Conservation (phyloP, 2,113 vertebrate species). For the Odobenus rosmarus region DNA sequence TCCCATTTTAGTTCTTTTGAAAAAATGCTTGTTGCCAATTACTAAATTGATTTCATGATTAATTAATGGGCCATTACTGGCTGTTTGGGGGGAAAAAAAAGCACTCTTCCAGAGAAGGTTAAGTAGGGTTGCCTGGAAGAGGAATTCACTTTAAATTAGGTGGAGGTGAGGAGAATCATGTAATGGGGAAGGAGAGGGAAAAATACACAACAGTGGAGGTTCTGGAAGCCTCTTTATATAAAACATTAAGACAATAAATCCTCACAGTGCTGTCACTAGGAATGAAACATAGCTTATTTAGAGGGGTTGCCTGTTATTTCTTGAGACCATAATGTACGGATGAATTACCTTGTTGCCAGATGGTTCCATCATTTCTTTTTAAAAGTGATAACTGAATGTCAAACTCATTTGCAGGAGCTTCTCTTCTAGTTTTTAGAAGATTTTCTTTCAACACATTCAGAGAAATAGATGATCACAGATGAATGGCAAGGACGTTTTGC, state of each 20-base stretch:
- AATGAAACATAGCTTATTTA: neutral
- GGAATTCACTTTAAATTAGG: neutral
- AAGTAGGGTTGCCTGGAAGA: neutral
- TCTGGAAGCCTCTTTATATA: neutral
- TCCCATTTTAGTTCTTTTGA: neutral
- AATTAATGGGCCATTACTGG: neutral
- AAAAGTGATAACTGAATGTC: neutral
- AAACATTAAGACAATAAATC: neutral
- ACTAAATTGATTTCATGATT: constrained; percentile 10
- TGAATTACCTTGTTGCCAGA: neutral
- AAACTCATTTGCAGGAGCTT: neutral
- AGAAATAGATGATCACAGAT: neutral
- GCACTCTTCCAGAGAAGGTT: neutral
- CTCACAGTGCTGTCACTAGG: neutral
- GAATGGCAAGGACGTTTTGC: neutral
- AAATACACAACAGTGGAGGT: neutral
- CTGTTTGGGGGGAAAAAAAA: neutral
- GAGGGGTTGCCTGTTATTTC: neutral
- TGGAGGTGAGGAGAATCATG: neutral
- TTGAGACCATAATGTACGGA: neutral
- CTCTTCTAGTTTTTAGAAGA: neutral
- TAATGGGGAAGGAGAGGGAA: neutral
- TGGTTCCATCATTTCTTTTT: neutral
- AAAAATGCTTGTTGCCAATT: neutral
- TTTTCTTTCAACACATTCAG: neutral